Conservation (phyloP, 2,113 vertebrate genomes). For the Seriola dumerili region DNA sequence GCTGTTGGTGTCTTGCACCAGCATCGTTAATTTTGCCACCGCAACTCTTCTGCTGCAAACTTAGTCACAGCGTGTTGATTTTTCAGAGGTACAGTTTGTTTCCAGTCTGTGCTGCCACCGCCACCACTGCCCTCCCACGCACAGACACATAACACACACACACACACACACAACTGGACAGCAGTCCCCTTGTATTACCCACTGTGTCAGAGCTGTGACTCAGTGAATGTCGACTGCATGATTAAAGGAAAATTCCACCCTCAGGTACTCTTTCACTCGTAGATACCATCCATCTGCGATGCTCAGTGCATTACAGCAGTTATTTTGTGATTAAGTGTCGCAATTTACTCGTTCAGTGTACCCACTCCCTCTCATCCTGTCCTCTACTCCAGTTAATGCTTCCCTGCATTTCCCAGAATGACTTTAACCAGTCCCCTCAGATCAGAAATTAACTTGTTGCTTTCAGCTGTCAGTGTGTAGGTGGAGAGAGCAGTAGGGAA, state of each 20-base stretch:
- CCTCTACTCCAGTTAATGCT: conserved; percentile 42
- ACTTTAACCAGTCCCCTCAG: conserved; percentile 37
- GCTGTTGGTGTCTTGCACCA: conserved; percentile 16
- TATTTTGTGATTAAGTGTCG: conserved; percentile 70
- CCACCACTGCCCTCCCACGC: conserved; percentile 34
- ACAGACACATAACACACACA: conserved; percentile 22
- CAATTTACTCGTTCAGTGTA: conserved; percentile 46
- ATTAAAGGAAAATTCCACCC: conserved; percentile 66
- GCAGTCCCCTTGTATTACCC: conserved; percentile 41
- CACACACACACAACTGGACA: conserved; percentile 47
- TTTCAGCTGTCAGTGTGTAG: conserved; percentile 34
- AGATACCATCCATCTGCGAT: conserved; percentile 60
- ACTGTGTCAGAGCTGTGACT: conserved; percentile 39
- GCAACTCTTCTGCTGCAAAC: conserved; percentile 29
- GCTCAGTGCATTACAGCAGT: conserved; percentile 37
- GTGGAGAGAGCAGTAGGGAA: conserved; percentile 37
- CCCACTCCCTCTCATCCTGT: conserved; percentile 48
- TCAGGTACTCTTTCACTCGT: conserved; percentile 39
- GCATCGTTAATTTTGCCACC: conserved; percentile 48
- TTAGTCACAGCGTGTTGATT: conserved; percentile 62
- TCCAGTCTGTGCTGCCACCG: conserved; percentile 43
- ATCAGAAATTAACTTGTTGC: conserved; percentile 61
- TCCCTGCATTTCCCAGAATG: conserved; percentile 47
- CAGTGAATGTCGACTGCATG: conserved; percentile 28
- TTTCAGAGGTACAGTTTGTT: conserved; percentile 62